Conservation (phyloP, 2,113 vertebrate genomes). For the Phasianus colchicus region DNA sequence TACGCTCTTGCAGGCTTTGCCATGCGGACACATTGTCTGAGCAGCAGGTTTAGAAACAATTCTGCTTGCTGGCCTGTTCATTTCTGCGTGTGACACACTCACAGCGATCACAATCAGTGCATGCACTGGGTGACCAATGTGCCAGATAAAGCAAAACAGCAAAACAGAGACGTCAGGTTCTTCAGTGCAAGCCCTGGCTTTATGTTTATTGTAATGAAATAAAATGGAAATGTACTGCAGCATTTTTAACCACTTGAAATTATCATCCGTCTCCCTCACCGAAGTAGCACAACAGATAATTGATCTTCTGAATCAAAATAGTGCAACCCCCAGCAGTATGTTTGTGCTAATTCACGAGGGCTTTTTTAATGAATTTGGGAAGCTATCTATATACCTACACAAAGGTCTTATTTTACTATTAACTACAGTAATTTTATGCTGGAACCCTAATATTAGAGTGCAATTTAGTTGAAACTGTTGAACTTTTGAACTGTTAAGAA, state of each 20-base stretch:
- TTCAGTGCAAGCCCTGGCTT: not conserved
- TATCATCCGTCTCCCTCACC: not conserved
- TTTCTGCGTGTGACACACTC: accelerated
- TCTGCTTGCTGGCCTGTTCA: not conserved
- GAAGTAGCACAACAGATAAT: constrained; percentile 42
- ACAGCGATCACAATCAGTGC: accelerated
- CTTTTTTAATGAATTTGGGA: constrained; percentile 52
- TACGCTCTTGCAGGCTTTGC: not conserved
- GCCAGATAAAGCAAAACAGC: accelerated
- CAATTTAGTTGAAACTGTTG: constrained; percentile 51
- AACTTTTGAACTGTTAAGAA: constrained; percentile 65
- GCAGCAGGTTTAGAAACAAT: not conserved
- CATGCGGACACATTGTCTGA: not conserved
- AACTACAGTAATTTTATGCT: constrained; percentile 28
- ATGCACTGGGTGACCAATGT: not conserved
- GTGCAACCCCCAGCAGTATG: not conserved
- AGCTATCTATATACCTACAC: constrained; percentile 56
- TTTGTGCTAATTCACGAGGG: not conserved
- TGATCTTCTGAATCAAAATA: constrained; percentile 36
- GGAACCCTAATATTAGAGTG: constrained; percentile 52
- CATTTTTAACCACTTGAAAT: constrained; percentile 13
- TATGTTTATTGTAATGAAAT: constrained; percentile 10
- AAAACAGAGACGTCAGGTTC: not conserved
- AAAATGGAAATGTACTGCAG: not conserved
- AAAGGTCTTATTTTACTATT: constrained; percentile 64